Percentiles rank a stretch among this genome's conserved stretches.
These are phyloP conservation scores for Ceratosolen fusciceps DNA, from an alignment of 1,140 invertebrate genomes.

Conservation along the genomic window DNA sequence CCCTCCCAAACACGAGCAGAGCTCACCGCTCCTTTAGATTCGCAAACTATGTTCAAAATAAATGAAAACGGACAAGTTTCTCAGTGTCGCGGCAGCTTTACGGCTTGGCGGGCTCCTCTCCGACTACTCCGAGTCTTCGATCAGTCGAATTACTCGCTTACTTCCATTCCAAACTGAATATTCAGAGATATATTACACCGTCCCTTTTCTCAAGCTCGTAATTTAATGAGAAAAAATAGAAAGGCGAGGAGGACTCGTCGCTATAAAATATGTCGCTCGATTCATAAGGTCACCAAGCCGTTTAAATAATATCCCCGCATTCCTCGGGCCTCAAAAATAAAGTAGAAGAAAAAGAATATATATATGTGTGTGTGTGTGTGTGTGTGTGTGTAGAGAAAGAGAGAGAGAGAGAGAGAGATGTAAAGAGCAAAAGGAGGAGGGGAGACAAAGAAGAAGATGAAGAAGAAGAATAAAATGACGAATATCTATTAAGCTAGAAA, in stretches of 20 bases:
- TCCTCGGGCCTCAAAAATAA: too few relatives aligned
- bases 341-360: too few relatives aligned
- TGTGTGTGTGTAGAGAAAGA: too few relatives aligned
- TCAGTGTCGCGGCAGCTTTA: neutral
- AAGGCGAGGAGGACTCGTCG: neutral
- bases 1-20: neutral
- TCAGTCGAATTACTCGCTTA: neutral
- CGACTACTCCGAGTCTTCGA: neutral
- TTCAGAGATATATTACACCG: neutral
- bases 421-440: too few relatives aligned
- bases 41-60: neutral
- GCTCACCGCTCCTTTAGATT: neutral
- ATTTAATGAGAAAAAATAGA: neutral
- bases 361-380: too few relatives aligned
- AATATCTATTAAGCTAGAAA: neutral
- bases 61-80: neutral
- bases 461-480: neutral
- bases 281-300: neutral
- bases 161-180: neutral
- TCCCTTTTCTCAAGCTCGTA: neutral
- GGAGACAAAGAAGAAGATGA: neutral
- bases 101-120: neutral
- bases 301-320: neutral
- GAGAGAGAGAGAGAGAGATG: too few relatives aligned
- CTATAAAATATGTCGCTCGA: neutral